Percentiles rank a stretch among this genome's conserved stretches.
These are phyloP conservation scores for Heteronetta atricapilla DNA, from an alignment of 2,113 vertebrate genomes.

Conservation along the genomic window DNA sequence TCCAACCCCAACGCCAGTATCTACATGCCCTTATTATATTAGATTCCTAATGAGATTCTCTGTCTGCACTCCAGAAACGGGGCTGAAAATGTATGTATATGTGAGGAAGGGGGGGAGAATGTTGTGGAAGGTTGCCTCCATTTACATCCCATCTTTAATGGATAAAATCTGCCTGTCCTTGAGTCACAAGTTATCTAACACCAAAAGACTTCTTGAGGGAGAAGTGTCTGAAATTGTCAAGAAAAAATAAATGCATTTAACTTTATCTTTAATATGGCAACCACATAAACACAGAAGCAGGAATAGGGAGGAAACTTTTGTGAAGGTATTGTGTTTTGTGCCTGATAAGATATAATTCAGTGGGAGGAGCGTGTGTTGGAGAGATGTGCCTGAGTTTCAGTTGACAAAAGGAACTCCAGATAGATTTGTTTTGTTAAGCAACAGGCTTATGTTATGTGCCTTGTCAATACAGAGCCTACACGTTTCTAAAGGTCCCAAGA, in stretches of 20 bases:
- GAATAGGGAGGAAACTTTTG: not conserved
- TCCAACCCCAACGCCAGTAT: slow-evolving; percentile 89
- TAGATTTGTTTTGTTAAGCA: not conserved
- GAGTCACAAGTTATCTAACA: slow-evolving; percentile 78
- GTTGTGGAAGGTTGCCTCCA: slow-evolving; percentile 85
- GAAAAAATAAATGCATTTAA: not conserved
- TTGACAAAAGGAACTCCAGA: not conserved
- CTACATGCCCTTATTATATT: slow-evolving; percentile 98
- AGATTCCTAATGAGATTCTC: slow-evolving; percentile 97
- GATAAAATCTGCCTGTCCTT: slow-evolving; percentile 91
- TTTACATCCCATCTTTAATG: slow-evolving; percentile 97
- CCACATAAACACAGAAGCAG: not conserved
- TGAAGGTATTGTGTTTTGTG: not conserved
- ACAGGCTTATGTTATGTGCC: not conserved
- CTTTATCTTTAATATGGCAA: not conserved
- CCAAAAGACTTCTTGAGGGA: slow-evolving; percentile 52
- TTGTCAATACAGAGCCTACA: not conserved
- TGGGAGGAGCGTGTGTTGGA: not conserved
- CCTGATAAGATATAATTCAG: not conserved
- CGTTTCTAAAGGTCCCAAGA: not conserved
- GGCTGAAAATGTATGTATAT: slow-evolving; percentile 72
- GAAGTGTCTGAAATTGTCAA: not conserved
- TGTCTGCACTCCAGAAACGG: slow-evolving; percentile 84
- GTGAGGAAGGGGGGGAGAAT: not conserved
- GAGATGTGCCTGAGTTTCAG: not conserved